phyloP scores from a whole-genome alignment of 2,113 vertebrate genomes.

The Podiceps cristatus region DNA sequence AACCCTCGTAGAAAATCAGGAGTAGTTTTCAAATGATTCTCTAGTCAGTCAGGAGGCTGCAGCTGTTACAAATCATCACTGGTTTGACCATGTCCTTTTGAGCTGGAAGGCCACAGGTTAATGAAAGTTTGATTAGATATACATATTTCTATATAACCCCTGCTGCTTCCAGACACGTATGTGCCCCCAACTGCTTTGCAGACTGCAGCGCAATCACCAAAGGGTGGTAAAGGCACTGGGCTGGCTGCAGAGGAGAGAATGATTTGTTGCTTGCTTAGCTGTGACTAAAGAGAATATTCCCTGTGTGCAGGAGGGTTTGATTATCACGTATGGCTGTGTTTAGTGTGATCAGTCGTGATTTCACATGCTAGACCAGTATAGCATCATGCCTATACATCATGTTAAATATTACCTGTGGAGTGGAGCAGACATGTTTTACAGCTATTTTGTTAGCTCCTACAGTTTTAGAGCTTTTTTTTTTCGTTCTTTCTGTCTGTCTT shows the following conservation, averaged over 20 bases:
- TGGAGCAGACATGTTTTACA: not conserved
- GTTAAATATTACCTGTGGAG: not conserved
- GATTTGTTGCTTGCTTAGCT: constrained; percentile 25
- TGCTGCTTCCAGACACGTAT: not conserved
- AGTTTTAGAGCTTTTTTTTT: not conserved
- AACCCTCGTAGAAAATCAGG: not conserved
- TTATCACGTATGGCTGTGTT: not conserved
- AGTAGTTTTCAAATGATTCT: not conserved
- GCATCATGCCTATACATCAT: not conserved
- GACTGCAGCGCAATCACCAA: not conserved
- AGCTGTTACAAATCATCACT: not conserved
- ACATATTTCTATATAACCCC: constrained; percentile 16
- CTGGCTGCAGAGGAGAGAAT: not conserved
- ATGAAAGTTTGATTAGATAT: constrained; percentile 35
- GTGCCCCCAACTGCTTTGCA: not conserved
- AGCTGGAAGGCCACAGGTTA: not conserved
- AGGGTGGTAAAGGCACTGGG: not conserved
- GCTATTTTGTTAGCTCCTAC: not conserved
- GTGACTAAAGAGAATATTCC: constrained; percentile 6
- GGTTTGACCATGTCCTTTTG: not conserved
- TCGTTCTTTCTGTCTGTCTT: not conserved
- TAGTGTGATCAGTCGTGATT: not conserved
- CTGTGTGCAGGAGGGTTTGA: not conserved
- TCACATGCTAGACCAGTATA: not conserved
- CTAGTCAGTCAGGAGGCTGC: not conserved